These are phyloP conservation scores for Thereuonema tuberculata DNA, from an alignment of 1,140 invertebrate species.

Conservation along the genomic window DNA sequence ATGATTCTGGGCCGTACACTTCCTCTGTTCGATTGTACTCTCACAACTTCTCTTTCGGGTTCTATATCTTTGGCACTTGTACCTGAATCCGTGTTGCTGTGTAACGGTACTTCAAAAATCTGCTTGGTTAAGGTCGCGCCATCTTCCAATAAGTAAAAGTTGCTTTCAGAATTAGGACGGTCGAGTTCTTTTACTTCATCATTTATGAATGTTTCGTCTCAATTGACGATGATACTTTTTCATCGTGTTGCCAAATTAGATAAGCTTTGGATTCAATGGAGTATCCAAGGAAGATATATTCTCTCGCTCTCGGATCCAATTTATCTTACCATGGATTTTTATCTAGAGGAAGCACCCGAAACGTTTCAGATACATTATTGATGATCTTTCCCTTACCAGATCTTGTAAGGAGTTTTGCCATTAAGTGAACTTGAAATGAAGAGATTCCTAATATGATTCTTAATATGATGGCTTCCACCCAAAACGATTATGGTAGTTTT, in stretches of 20 bases:
- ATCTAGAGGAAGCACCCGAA: background rate
- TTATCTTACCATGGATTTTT: background rate
- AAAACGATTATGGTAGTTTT: conserved; percentile 18
- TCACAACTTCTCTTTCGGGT: background rate
- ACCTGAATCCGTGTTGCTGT: background rate
- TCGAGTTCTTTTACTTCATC: too few relatives aligned
- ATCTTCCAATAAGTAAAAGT: background rate
- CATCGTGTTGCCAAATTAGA: too few relatives aligned
- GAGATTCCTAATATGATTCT: conserved; percentile 15
- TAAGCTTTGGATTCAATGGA: too few relatives aligned
- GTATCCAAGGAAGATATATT: too few relatives aligned
- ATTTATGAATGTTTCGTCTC: too few relatives aligned
- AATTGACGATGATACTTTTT: too few relatives aligned
- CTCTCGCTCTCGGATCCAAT: too few relatives aligned
- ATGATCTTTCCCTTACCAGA: background rate
- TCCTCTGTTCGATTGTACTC: conserved; percentile 9
- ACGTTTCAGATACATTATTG: background rate
- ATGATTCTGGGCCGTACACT: background rate
- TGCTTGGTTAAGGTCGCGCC: background rate
- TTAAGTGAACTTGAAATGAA: background rate
- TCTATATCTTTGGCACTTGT: too few relatives aligned
- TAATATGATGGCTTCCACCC: conserved; percentile 20
- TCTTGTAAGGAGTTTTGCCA: background rate
- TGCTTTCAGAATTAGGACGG: background rate
- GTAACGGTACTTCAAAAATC: background rate